Conservation (phyloP, 2,113 vertebrate genomes). For the Vulpes lagopus region DNA sequence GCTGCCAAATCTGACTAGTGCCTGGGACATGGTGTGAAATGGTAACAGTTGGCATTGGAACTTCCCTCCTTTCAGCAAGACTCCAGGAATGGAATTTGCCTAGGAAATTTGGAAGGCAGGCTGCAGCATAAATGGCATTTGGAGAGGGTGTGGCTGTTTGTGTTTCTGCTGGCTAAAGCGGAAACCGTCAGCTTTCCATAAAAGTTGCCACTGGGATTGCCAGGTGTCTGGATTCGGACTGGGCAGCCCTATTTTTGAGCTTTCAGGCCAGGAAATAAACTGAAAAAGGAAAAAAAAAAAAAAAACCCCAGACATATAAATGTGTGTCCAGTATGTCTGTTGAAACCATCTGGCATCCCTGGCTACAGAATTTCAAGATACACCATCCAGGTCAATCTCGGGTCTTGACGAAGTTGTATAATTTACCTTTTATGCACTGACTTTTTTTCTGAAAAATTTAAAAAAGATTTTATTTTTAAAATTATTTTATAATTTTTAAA, state of each 20-base stretch:
- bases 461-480: not conserved
- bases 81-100: not conserved
- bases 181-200: not conserved
- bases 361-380: constrained; percentile 37
- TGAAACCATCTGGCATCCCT: constrained; percentile 65
- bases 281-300: not conserved
- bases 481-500: not conserved
- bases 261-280: constrained; percentile 63
- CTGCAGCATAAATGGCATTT: not conserved
- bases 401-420: not conserved
- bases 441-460: not conserved
- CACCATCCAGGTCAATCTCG: constrained; percentile 1
- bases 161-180: not conserved
- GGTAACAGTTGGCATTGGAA: not conserved
- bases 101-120: constrained; percentile 23
- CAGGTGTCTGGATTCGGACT: constrained; percentile 69
- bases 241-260: constrained; percentile 57
- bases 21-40: not conserved
- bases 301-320: constrained; percentile 58
- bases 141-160: constrained; percentile 54
- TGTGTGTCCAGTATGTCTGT: constrained; percentile 70
- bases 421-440: not conserved
- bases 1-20: not conserved
- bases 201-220: constrained; percentile 62
- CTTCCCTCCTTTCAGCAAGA: not conserved